Base-by-base conservation (phyloP, 2,113 vertebrate species). In the Symphodus melops region DNA sequence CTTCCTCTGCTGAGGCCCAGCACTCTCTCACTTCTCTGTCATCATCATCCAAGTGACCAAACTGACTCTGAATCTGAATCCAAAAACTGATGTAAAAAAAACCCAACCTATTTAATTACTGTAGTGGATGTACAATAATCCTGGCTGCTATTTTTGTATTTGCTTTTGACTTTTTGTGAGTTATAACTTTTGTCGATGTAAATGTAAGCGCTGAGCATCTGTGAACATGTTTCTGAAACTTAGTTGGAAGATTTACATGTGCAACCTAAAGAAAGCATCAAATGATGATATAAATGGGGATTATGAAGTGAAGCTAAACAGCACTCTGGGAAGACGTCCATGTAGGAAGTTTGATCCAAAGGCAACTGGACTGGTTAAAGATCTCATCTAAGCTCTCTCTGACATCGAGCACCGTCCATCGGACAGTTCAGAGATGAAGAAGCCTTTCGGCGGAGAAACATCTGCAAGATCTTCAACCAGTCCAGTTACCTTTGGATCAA, bases 1-100 rank as follows among this genome's bases (percentile, higher is more conserved):
- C 42, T 84, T 82, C 62, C 88, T 95, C 76, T 95, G 94, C 87
- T 95, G 90, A 95, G 79, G 41, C 21, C 33, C 12, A 16, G 10
- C 17, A 20, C 46, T 14, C 3, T 13, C 64, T 5, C 41, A 48
- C 23, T 58, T 52, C 39, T 65, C 37, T 6, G 6, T 59, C 46
- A 33, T 59, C 46, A 25, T 14, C 9, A 20, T 59, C 54, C 16
- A 61, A 59, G 49, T 58, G 52, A 58, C 72, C 51, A 46, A 66
- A 88, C 53, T 59, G 62, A 85, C 77, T 67, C 36, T 71, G 49
- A 16, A 57, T 21, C 49, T 54, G 13, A 81, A 66, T 64, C 20
- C 25, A 20, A 78, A 48, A 12, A 16, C 59, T 61, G 46, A 61
- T 17, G 28, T 73, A 44, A 68, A 5, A 44, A 68, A 71, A 62